These are phyloP conservation scores for Bicyclus anynana DNA, from an alignment of 1,140 invertebrate species.

Conservation along the genomic window DNA sequence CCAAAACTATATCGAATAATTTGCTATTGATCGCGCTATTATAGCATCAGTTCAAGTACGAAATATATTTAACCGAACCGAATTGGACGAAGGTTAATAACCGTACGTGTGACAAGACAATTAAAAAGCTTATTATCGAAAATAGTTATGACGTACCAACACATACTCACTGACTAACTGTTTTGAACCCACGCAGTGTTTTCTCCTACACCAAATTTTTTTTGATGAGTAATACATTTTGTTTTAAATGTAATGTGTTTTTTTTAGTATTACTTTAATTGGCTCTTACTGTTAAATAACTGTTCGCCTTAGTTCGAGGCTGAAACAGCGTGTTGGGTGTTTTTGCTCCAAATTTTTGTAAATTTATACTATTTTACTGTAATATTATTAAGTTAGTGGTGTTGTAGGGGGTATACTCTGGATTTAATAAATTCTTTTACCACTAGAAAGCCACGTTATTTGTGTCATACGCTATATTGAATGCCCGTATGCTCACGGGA, in stretches of 20 bases:
- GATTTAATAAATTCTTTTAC: too few species aligned
- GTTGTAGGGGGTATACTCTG: too few species aligned
- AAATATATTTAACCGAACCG: slow-evolving; percentile 29
- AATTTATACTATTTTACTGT: too few species aligned
- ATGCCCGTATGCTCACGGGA: too few species aligned
- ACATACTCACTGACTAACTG: slow-evolving; percentile 35
- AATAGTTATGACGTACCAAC: slow-evolving; percentile 15
- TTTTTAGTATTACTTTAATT: neutral
- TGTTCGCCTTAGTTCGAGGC: neutral
- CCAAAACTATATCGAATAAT: slow-evolving; percentile 5
- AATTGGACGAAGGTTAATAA: slow-evolving; percentile 41
- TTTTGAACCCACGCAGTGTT: slow-evolving; percentile 39
- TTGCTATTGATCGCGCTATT: slow-evolving; percentile 20
- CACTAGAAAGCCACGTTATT: too few species aligned
- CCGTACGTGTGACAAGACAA: slow-evolving; percentile 31
- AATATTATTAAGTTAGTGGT: too few species aligned
- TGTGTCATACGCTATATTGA: too few species aligned
- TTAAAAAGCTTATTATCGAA: slow-evolving; percentile 5
- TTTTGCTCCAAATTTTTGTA: too few species aligned
- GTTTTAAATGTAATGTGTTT: neutral
- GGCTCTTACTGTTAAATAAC: neutral
- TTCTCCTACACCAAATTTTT: slow-evolving; percentile 28
- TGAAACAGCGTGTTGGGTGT: too few species aligned
- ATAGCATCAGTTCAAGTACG: slow-evolving; percentile 29
- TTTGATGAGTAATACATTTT: slow-evolving; percentile 40